A percentile compares a stretch with the other conserved stretches of the same genome.
Evolutionary conservation across 2,797 vertebrate genomes (phyloP).

Genomic region (Microhierax caerulescens): DNA sequence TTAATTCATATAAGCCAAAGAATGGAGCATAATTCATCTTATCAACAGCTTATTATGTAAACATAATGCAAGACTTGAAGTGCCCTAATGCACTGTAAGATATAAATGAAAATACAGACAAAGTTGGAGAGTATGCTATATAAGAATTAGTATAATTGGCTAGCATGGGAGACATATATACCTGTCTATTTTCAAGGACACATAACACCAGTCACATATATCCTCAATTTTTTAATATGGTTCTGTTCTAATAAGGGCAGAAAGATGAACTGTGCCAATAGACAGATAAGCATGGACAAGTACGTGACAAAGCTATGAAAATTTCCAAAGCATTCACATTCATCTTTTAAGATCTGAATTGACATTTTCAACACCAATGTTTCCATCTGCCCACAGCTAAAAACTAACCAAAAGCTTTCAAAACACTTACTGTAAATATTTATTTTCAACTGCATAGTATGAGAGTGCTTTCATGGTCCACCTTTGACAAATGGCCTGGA

Average conservation of each 20-base stretch:
- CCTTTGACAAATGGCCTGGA: neutral
- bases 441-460: neutral
- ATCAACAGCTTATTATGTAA: neutral
- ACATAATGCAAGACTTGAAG: neutral
- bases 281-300: neutral
- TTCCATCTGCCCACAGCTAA: neutral
- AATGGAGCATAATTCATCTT: neutral
- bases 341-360: neutral
- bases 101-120: neutral
- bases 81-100: neutral
- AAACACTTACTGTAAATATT: neutral
- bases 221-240: neutral
- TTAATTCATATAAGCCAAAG: neutral
- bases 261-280: neutral
- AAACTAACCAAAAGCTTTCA: neutral
- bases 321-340: neutral
- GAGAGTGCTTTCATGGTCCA: neutral
- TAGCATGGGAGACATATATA: neutral
- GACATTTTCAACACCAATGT: neutral
- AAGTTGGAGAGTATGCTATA: neutral
- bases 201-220: neutral
- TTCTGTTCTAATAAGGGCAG: neutral
- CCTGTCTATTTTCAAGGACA: neutral
- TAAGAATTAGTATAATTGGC: neutral
- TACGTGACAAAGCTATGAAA: neutral